Evolutionary conservation across 1,140 invertebrate genomes (phyloP).

Genomic region (Aphaenogaster ashmeadi): DNA sequence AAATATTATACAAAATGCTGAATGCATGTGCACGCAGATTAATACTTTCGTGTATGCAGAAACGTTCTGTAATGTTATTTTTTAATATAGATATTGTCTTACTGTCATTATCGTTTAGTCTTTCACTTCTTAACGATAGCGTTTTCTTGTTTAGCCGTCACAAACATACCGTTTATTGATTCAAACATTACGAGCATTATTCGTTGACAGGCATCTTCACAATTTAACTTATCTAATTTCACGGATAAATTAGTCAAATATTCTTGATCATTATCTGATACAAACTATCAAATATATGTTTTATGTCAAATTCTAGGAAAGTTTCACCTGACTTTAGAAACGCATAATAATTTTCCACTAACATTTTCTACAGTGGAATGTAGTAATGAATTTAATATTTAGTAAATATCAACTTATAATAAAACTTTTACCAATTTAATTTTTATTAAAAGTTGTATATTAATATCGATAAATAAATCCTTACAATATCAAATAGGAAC

Average conservation of each 20-base stretch:
- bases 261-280: neutral
- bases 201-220: neutral
- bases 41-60: neutral
- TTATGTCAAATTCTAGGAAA: neutral
- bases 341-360: conserved; percentile 28
- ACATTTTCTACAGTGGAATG: neutral
- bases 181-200: conserved; percentile 13
- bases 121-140: neutral
- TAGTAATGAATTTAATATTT: neutral
- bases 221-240: neutral
- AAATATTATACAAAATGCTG: neutral
- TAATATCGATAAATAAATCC: neutral
- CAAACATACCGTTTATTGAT: neutral
- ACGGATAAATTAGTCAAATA: conserved; percentile 24
- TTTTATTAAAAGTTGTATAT: neutral
- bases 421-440: neutral
- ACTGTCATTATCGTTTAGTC: conserved; percentile 6
- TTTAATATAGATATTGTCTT: neutral
- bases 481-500: neutral
- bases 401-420: conserved; percentile 10
- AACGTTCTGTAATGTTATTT: neutral
- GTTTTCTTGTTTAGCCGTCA: neutral
- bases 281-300: neutral
- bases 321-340: neutral
- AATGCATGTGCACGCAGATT: neutral